Base-by-base conservation (phyloP, 2,113 vertebrate species). In the Dicerorhinus sumatrensis region DNA sequence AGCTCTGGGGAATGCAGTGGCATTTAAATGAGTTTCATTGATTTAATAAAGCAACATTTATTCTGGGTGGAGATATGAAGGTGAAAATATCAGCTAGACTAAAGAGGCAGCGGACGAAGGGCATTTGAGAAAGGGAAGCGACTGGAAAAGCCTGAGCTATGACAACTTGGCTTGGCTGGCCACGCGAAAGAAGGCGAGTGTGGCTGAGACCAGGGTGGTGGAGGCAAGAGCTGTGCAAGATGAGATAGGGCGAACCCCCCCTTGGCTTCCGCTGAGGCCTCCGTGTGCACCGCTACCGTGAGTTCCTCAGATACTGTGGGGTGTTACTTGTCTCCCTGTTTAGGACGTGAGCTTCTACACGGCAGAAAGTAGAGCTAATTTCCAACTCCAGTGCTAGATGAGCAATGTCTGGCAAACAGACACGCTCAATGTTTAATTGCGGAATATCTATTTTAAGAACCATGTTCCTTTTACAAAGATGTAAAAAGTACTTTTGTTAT, bases 121-220 rank as follows among this genome's bases (percentile, higher is more conserved):
- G 6, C 29, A 8, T 9, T 13, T 42, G 23, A 56, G 21, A 10
- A 33, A 73, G 58, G 25, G 20, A 17, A 42, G 46, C 2, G 6
- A 7, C 6, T 16, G 31, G 27, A 18, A 5, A 54, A 20, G 39
- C 36, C 56, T 39, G 58, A n/a, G 31, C 8, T 25, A 4, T 20
- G 8, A 20, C 9, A 1, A 3, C 8, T 20, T 8, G 6, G 16
- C 9, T 11, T 0, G 12, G 3, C 3, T 16, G 42, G 27, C n/a
- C 58, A 42, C 14, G 27, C 3, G 42, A 42, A 14, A 46, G 62
- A 29, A 8, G 27, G 6, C 20, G 27, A 18, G 33, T 16, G 48
- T 4, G 42, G 10, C 54, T 51, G 33, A 39, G 51, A 25, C 6
- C 18, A 6, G 33, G 10, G 17, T 5, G 9, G 12, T 16, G 39